Conservation (phyloP, 1,140 invertebrate species). For the Nilaparvata lugens region DNA sequence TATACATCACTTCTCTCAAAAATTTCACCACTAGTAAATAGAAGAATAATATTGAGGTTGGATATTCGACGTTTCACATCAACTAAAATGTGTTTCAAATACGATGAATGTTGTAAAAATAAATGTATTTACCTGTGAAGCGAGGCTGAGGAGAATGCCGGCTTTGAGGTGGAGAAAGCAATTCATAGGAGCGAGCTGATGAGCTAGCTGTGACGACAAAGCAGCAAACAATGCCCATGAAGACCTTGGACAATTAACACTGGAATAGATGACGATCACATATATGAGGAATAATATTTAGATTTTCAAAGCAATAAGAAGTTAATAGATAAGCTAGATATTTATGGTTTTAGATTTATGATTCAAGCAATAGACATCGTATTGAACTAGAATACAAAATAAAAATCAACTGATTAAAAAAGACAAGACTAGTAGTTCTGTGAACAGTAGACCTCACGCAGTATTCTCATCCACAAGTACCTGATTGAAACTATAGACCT, state of each 20-base stretch:
- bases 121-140: conserved; percentile 15
- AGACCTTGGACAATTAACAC: conserved; percentile 10
- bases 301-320: not conserved
- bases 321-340: not conserved
- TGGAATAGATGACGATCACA: not conserved
- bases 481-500: no score
- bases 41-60: no score
- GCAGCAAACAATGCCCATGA: conserved; percentile 17
- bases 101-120: not conserved
- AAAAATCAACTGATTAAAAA: no score
- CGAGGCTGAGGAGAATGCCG: conserved; percentile 22
- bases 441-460: no score
- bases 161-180: conserved; percentile 20
- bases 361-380: no score
- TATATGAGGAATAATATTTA: not conserved
- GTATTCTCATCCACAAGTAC: no score
- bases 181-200: conserved; percentile 9
- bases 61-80: no score
- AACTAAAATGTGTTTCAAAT: conserved; percentile 6
- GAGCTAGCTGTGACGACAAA: conserved; percentile 18
- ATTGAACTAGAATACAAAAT: no score
- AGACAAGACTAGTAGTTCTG: no score
- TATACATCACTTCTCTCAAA: no score
- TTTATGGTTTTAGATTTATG: not conserved
- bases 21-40: no score